Conservation (phyloP, 2,113 vertebrate genomes). For the Axis porcinus region DNA sequence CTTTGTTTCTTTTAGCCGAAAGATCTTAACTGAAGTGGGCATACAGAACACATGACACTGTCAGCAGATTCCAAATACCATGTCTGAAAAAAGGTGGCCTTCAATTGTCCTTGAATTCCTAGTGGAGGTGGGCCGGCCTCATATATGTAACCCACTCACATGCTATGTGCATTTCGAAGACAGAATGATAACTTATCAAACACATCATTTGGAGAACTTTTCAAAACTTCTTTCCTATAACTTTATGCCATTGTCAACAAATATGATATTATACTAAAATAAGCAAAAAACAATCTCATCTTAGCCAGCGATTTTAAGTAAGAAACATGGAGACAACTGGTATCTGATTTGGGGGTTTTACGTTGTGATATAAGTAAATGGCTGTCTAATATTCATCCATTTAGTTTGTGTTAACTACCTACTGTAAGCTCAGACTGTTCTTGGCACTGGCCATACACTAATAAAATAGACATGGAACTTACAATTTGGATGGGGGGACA, state of each 20-base stretch:
- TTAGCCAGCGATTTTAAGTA: background rate
- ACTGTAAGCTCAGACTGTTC: background rate
- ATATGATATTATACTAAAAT: background rate
- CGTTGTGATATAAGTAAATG: background rate
- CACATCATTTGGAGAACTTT: background rate
- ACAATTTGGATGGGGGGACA: background rate
- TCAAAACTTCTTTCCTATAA: background rate
- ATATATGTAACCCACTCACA: background rate
- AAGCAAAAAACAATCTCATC: background rate
- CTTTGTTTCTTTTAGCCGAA: background rate
- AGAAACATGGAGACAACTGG: background rate
- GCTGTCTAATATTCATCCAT: background rate
- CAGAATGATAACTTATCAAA: background rate
- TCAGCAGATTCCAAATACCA: background rate
- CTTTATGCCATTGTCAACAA: background rate
- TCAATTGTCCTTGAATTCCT: background rate
- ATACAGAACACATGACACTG: background rate
- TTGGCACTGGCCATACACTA: background rate
- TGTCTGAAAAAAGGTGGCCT: background rate
- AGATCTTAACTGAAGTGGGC: background rate
- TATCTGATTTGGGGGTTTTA: background rate
- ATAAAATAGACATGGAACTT: background rate
- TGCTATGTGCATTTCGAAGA: background rate
- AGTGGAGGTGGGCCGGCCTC: background rate
- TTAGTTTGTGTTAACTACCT: background rate